phyloP scores from a whole-genome alignment of 2,797 vertebrate species.

The Rhinella marina region DNA sequence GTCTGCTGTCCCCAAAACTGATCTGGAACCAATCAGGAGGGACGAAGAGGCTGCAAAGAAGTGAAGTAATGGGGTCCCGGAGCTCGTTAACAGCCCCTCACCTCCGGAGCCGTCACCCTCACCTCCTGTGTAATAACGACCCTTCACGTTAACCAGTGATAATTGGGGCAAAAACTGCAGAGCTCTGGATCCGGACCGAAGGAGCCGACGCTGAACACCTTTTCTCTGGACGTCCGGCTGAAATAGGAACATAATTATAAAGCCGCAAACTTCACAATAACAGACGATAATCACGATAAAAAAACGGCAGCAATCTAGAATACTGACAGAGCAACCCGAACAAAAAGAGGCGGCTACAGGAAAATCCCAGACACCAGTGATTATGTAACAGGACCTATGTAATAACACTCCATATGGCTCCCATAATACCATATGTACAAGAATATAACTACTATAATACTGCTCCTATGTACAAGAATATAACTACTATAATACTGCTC shows the following conservation, averaged over 20 bases:
- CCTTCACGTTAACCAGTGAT: neutral
- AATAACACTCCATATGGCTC: no score
- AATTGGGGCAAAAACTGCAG: neutral
- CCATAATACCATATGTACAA: no score
- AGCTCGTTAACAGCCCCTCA: neutral
- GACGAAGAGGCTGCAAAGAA: neutral
- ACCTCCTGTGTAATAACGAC: slow-evolving; percentile 21
- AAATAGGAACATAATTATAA: neutral
- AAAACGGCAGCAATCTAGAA: neutral
- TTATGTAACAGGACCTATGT: no score
- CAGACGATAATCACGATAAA: no score
- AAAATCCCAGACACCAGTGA: no score
- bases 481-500: no score
- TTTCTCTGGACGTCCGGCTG: neutral
- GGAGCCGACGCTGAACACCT: neutral
- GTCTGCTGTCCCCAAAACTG: neutral
- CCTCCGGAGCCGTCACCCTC: neutral
- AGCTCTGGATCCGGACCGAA: neutral
- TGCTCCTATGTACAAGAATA: no score
- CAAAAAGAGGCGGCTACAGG: no score
- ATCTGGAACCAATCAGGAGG: slow-evolving; percentile 22
- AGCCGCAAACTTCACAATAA: no score
- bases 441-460: no score
- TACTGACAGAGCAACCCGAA: neutral
- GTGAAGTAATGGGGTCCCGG: neutral